Evolutionary conservation across 2,797 vertebrate genomes (phyloP).

Genomic region (Macrochelys suwanniensis): DNA sequence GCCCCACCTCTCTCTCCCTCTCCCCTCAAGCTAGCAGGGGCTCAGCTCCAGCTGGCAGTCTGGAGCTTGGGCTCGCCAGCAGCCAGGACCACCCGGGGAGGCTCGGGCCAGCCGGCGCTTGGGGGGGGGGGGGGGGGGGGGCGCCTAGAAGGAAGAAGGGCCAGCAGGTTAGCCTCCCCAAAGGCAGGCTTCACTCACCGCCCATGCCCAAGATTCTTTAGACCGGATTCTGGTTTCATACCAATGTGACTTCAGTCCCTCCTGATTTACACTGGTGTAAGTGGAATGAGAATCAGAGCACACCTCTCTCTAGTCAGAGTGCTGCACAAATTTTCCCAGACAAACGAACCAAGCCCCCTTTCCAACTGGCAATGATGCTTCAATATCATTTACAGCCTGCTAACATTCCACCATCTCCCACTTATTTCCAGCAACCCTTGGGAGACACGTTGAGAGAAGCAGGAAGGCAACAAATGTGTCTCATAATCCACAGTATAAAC

Average conservation of each 20-base stretch:
- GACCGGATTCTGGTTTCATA: rapidly evolving
- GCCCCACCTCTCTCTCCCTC: rapidly evolving
- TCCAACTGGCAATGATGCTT: background rate
- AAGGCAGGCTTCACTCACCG: rapidly evolving
- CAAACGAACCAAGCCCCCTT: background rate
- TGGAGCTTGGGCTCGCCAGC: too few relatives aligned
- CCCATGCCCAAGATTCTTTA: rapidly evolving
- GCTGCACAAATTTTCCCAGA: rapidly evolving
- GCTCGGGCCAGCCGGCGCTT: too few relatives aligned
- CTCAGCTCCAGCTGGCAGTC: too few relatives aligned
- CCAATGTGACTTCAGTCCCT: background rate
- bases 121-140: too few relatives aligned
- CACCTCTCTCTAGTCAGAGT: rapidly evolving
- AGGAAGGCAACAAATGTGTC: background rate
- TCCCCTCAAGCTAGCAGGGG: too few relatives aligned
- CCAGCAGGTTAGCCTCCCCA: too few relatives aligned
- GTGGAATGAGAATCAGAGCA: rapidly evolving
- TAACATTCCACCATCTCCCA: background rate
- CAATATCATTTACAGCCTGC: conserved; percentile 14
- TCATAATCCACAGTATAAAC: conserved; percentile 51
- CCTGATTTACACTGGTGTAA: too few relatives aligned
- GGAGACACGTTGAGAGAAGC: background rate
- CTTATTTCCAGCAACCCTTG: background rate
- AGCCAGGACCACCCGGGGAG: too few relatives aligned
- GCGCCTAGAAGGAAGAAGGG: too few relatives aligned